Percentiles rank a stretch among this genome's conserved stretches.
These are phyloP conservation scores for Yponomeuta plumbellus DNA, from an alignment of 2,888 invertebrate species.

Conservation along the genomic window DNA sequence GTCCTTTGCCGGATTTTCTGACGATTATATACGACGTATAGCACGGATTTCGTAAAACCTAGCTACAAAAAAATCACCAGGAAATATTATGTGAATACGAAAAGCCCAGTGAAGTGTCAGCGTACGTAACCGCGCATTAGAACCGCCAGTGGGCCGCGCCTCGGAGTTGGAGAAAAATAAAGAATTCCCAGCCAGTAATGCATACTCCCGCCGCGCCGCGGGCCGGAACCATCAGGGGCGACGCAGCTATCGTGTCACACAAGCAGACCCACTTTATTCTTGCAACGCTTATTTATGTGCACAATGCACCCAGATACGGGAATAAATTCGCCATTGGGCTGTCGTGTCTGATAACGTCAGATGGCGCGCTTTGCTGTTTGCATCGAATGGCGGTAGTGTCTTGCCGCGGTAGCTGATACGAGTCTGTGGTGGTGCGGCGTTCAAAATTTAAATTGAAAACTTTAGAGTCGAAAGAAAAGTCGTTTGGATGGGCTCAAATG, in stretches of 20 bases:
- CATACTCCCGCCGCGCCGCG: conserved; percentile 12
- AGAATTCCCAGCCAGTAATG: conserved; percentile 10
- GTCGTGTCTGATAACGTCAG: conserved; percentile 27
- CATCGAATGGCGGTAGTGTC: background rate
- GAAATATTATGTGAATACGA: too few relatives aligned
- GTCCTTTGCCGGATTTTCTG: too few relatives aligned
- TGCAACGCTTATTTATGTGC: conserved; percentile 33
- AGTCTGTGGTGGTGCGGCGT: background rate
- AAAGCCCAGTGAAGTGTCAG: background rate
- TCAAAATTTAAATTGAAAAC: background rate
- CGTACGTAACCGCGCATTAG: background rate
- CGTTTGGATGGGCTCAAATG: too few relatives aligned
- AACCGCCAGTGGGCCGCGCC: background rate
- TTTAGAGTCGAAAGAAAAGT: too few relatives aligned
- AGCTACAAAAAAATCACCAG: too few relatives aligned
- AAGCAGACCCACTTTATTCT: conserved; percentile 46
- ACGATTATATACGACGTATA: too few relatives aligned
- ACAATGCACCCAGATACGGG: conserved; percentile 30
- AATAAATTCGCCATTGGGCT: conserved; percentile 46
- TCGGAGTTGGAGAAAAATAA: conserved; percentile 7
- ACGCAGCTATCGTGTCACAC: conserved; percentile 63
- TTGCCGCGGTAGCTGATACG: background rate
- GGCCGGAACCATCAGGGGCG: conserved; percentile 37
- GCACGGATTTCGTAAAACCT: too few relatives aligned
- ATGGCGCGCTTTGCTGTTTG: background rate